A percentile compares a stretch with the other conserved stretches of the same genome.
Evolutionary conservation across 2,113 vertebrate genomes (phyloP).

Genomic region (Rhinolophus sinicus): DNA sequence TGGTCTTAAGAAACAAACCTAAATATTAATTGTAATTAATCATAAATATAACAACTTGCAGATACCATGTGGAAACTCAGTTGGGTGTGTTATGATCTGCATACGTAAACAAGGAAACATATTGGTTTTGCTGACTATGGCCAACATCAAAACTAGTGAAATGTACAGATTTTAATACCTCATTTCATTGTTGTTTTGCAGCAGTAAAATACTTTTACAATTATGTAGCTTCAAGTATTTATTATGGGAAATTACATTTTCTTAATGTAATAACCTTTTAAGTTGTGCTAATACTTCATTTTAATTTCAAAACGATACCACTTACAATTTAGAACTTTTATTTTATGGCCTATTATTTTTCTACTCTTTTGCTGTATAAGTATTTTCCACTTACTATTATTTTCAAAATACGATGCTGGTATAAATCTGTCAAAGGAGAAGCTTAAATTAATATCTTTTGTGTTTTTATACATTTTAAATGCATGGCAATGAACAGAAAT

Average conservation of each 20-base stretch:
- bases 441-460: not conserved
- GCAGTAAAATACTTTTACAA: constrained; percentile 59
- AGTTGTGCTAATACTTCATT: constrained; percentile 57
- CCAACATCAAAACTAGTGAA: constrained; percentile 36
- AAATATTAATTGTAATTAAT: constrained; percentile 63
- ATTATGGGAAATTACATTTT: constrained; percentile 70
- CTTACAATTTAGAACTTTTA: constrained; percentile 27
- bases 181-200: constrained; percentile 63
- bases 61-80: constrained; percentile 45
- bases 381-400: constrained; percentile 37
- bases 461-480: not conserved
- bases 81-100: not conserved
- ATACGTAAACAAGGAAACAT: not conserved
- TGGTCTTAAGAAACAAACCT: not conserved
- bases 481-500: not conserved
- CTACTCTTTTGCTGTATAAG: not conserved
- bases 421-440: constrained; percentile 6
- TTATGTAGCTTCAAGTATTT: constrained; percentile 44
- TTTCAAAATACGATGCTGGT: not conserved
- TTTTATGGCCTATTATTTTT: constrained; percentile 35
- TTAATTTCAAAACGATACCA: constrained; percentile 63
- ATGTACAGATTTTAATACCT: constrained; percentile 50
- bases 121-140: not conserved
- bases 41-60: constrained; percentile 2
- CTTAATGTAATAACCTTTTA: constrained; percentile 60